Conservation (phyloP, 2,113 vertebrate genomes). For the Serilophus lunatus region DNA sequence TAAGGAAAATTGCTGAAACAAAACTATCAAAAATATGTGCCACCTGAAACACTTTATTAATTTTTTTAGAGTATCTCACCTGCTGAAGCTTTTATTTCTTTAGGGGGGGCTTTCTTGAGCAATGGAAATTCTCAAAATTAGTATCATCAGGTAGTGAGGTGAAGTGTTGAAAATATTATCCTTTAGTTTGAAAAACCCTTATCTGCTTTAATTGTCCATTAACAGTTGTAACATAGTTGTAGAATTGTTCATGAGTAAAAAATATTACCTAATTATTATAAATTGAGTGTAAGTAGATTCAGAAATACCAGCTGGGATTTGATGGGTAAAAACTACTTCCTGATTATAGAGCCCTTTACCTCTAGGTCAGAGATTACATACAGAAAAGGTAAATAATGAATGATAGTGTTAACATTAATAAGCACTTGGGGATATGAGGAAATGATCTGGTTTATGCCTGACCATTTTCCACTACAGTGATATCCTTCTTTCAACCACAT, state of each 20-base stretch:
- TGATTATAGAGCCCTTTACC: neutral
- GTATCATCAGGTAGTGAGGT: neutral
- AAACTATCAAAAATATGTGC: neutral
- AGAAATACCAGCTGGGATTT: neutral
- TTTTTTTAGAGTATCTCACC: neutral
- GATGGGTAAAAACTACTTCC: neutral
- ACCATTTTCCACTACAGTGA: neutral
- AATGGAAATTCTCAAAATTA: neutral
- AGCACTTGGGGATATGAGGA: neutral
- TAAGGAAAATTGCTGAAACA: neutral
- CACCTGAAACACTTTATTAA: neutral
- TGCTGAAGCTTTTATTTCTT: neutral
- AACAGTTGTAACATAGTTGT: neutral
- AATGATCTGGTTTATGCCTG: neutral
- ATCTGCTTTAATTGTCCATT: constrained; percentile 3
- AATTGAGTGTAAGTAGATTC: neutral
- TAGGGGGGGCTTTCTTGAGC: neutral
- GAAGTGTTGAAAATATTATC: too few relatives aligned
- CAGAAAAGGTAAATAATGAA: constrained; percentile 1
- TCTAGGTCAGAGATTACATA: neutral
- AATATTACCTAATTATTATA: neutral
- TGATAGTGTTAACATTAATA: neutral
- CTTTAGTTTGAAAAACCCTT: neutral
- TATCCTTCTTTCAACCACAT: neutral
- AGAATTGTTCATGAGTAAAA: neutral